Percentiles rank a stretch among this genome's conserved stretches.
phyloP scores from a whole-genome alignment of 2,797 vertebrate genomes.

The Cynodonichthys magdalenae region DNA sequence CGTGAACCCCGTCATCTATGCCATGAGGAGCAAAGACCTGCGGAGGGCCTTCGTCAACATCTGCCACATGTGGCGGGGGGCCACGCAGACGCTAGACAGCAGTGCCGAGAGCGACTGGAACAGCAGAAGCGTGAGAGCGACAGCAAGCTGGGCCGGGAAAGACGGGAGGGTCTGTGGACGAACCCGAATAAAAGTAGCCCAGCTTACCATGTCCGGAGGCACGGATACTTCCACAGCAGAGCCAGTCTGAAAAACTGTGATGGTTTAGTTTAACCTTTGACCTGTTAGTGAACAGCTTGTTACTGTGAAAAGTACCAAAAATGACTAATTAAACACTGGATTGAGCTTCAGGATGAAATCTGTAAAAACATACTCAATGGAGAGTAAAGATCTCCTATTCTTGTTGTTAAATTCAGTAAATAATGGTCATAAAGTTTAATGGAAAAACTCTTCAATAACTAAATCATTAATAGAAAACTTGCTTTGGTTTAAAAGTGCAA shows the following conservation, averaged over 20 bases:
- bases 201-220: conserved; percentile 93
- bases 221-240: conserved; percentile 90
- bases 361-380: too few species aligned
- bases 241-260: conserved; percentile 76
- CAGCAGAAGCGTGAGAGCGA: conserved; percentile 88
- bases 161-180: conserved; percentile 84
- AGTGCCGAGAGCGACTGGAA: conserved; percentile 95
- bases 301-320: conserved; percentile 66
- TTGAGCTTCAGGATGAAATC: too few species aligned
- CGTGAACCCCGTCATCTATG: conserved; percentile 97
- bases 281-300: conserved; percentile 40
- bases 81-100: conserved; percentile 87
- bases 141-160: conserved; percentile 79
- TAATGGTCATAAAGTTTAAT: too few species aligned
- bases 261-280: not conserved
- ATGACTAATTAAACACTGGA: not conserved
- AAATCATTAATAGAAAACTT: too few species aligned
- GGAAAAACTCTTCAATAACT: too few species aligned
- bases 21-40: conserved; percentile 97
- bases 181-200: conserved; percentile 92
- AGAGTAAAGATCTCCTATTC: too few species aligned
- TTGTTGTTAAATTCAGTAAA: too few species aligned
- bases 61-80: conserved; percentile 87
- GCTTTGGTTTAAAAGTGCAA: too few species aligned
- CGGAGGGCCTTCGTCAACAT: conserved; percentile 92